Evolutionary conservation across 2,888 invertebrate genomes (phyloP).

Genomic region (Volucella zonaria): DNA sequence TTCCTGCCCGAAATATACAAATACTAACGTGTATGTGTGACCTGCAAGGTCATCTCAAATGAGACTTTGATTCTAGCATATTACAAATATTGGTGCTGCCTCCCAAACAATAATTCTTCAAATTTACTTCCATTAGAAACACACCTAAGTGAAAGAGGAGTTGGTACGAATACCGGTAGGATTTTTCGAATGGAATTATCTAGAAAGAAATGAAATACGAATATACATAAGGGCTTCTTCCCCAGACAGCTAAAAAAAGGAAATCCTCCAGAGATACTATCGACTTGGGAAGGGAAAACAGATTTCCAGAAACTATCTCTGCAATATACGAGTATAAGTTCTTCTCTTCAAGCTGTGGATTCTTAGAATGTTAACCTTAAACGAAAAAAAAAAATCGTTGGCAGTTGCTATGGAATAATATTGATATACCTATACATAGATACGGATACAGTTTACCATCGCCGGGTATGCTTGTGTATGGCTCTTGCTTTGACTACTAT

Average conservation of each 20-base stretch:
- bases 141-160: slow-evolving; percentile 42
- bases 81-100: too few species aligned
- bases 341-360: neutral
- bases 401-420: neutral
- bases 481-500: slow-evolving; percentile 14
- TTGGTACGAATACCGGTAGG: slow-evolving; percentile 19
- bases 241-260: slow-evolving; percentile 35
- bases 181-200: slow-evolving; percentile 39
- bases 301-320: slow-evolving; percentile 41
- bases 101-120: too few species aligned
- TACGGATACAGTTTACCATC: neutral
- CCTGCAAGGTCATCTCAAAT: slow-evolving; percentile 4
- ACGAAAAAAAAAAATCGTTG: neutral
- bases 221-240: neutral
- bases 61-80: slow-evolving; percentile 1
- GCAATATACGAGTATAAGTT: neutral
- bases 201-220: neutral
- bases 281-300: slow-evolving; percentile 7
- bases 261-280: slow-evolving; percentile 8
- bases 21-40: neutral
- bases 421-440: neutral
- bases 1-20: slow-evolving; percentile 3
- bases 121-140: slow-evolving; percentile 41
- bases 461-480: slow-evolving; percentile 16
- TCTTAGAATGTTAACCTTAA: slow-evolving; percentile 2